Percentiles rank a stretch among this genome's conserved stretches.
Evolutionary conservation across 2,113 vertebrate genomes (phyloP).

Genomic region (Hippocampus mohnikei): DNA sequence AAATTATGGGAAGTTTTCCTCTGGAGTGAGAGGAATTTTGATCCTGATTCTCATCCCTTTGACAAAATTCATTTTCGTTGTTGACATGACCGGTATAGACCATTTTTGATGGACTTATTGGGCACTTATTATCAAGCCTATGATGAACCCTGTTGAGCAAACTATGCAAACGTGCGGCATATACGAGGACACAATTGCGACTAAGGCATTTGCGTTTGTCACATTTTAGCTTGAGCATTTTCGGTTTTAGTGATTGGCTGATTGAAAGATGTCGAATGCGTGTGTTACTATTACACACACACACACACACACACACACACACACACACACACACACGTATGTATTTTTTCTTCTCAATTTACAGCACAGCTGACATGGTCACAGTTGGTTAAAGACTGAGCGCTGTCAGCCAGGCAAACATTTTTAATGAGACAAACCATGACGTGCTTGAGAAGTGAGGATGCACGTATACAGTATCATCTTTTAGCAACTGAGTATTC

Average conservation of each 20-base stretch:
- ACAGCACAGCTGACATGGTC: slow-evolving; percentile 48
- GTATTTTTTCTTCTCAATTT: slow-evolving; percentile 3
- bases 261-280: neutral
- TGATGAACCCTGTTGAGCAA: too few species aligned
- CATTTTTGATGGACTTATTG: too few species aligned
- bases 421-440: slow-evolving; percentile 65
- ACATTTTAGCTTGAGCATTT: neutral
- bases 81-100: too few species aligned
- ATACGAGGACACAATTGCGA: neutral
- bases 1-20: too few species aligned
- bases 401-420: slow-evolving; percentile 63
- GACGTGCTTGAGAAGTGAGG: slow-evolving; percentile 38
- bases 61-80: too few species aligned
- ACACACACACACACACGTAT: neutral
- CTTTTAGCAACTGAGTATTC: slow-evolving; percentile 23
- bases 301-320: too few species aligned
- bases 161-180: too few species aligned
- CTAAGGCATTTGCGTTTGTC: neutral
- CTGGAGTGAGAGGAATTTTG: too few species aligned
- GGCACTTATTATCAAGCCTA: too few species aligned
- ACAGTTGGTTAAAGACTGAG: slow-evolving; percentile 50
- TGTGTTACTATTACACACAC: neutral
- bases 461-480: slow-evolving; percentile 21
- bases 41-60: too few species aligned
- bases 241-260: neutral